Percentiles rank a stretch among this genome's conserved stretches.
phyloP scores from a whole-genome alignment of 2,797 vertebrate genomes.

The Microctenopoma lineatum region DNA sequence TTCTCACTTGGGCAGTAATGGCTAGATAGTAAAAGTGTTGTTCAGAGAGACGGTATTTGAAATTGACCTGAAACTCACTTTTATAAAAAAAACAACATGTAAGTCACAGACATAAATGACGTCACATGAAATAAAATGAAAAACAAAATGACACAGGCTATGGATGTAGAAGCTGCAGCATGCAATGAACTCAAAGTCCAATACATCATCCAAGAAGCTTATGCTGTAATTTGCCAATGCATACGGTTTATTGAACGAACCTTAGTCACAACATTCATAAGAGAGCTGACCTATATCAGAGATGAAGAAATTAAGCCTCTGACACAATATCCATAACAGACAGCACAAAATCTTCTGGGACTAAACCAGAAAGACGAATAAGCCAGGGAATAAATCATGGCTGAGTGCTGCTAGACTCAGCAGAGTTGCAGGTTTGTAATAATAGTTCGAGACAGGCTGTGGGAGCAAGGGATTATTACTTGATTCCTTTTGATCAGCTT shows the following conservation, averaged over 20 bases:
- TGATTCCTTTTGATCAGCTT: conserved; percentile 66
- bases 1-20: background rate
- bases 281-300: background rate
- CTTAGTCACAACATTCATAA: background rate
- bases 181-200: conserved; percentile 54
- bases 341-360: conserved; percentile 9
- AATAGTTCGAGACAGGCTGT: conserved; percentile 51
- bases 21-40: background rate
- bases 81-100: background rate
- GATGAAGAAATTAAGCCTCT: background rate
- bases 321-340: background rate
- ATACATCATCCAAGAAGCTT: conserved; percentile 49
- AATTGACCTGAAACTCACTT: too few relatives aligned
- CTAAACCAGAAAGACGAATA: conserved; percentile 38
- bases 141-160: conserved; percentile 44
- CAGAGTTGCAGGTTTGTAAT: conserved; percentile 47
- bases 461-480: conserved; percentile 53
- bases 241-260: background rate
- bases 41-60: too few relatives aligned
- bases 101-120: background rate
- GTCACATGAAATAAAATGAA: conserved; percentile 39
- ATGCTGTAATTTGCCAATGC: conserved; percentile 71
- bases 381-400: conserved; percentile 23
- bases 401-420: conserved; percentile 40
- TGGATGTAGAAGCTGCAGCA: conserved; percentile 28